Percentiles rank a stretch among this genome's conserved stretches.
Conservation (phyloP, 2,888 invertebrate species). For the Himalopsyche kuldschensis region DNA sequence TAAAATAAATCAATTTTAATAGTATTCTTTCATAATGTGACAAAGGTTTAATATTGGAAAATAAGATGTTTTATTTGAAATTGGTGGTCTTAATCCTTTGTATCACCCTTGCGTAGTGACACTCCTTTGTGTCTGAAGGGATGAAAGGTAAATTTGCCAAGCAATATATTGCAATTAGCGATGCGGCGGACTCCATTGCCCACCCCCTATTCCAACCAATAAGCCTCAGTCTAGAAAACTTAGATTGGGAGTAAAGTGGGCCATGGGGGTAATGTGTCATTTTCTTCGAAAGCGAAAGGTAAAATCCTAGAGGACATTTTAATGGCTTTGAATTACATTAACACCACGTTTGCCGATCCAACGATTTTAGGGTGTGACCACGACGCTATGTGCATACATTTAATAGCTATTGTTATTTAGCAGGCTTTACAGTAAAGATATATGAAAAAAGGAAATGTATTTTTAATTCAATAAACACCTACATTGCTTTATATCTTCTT, state of each 20-base stretch:
- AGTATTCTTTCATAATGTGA: too few species aligned
- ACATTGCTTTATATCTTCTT: not conserved
- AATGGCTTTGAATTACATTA: constrained; percentile 27
- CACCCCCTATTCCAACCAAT: constrained; percentile 6
- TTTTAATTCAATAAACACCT: too few species aligned
- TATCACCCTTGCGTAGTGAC: not conserved
- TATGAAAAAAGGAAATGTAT: not conserved
- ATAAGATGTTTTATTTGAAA: not conserved
- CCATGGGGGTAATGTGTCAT: constrained; percentile 24
- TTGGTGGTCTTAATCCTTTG: not conserved
- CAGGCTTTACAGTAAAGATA: not conserved
- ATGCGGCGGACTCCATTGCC: not conserved
- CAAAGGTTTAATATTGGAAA: too few species aligned
- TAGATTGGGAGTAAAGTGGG: not conserved
- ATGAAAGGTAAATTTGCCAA: constrained; percentile 36
- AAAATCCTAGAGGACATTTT: constrained; percentile 33
- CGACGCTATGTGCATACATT: not conserved
- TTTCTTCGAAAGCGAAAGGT: constrained; percentile 19
- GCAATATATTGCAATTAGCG: constrained; percentile 39
- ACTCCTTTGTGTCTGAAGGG: constrained; percentile 12
- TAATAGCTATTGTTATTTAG: not conserved
- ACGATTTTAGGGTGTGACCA: not conserved
- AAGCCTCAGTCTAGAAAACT: constrained; percentile 8
- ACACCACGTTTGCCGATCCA: constrained; percentile 6
- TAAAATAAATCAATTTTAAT: too few species aligned